Evolutionary conservation across 30 jellyfish, hydroid and myxozoan species (phyloP).

Genomic region (Hydractinia echinata): DNA sequence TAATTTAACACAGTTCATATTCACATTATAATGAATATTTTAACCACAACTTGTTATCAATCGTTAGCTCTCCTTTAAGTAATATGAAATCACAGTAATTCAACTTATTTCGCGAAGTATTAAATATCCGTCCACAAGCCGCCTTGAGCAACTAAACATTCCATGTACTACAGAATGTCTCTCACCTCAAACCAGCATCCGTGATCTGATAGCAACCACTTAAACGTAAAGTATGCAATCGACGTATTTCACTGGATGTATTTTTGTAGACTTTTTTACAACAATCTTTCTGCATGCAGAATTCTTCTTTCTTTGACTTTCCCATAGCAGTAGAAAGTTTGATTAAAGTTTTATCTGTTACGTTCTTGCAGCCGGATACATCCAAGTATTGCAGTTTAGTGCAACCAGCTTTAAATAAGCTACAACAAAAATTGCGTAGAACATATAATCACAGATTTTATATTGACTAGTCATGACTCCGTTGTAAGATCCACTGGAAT

Average conservation of each 20-base stretch:
- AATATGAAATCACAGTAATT: too few species aligned
- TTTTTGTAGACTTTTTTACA: background rate
- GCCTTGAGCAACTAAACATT: too few species aligned
- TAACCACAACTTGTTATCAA: too few species aligned
- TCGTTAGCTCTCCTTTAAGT: too few species aligned
- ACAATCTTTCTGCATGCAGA: background rate
- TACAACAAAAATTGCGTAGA: background rate
- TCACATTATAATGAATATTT: too few species aligned
- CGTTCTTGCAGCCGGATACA: constrained; percentile 75
- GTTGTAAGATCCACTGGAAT: too few species aligned
- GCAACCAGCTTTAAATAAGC: constrained; percentile 79
- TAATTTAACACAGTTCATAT: too few species aligned
- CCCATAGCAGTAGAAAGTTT: constrained; percentile 52
- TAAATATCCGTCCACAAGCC: too few species aligned
- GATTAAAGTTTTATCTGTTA: constrained; percentile 69
- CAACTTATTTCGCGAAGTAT: too few species aligned
- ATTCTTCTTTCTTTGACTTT: background rate
- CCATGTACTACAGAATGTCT: too few species aligned
- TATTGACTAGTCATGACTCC: too few species aligned
- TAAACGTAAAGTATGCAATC: constrained; percentile 51
- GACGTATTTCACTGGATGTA: background rate
- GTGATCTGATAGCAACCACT: constrained; percentile 88
- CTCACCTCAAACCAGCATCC: constrained; percentile 87
- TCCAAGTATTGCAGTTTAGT: constrained; percentile 49
- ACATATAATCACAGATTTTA: background rate